Evolutionary conservation across 2,797 vertebrate species (phyloP).

Genomic region (Phalloptychus januarius): DNA sequence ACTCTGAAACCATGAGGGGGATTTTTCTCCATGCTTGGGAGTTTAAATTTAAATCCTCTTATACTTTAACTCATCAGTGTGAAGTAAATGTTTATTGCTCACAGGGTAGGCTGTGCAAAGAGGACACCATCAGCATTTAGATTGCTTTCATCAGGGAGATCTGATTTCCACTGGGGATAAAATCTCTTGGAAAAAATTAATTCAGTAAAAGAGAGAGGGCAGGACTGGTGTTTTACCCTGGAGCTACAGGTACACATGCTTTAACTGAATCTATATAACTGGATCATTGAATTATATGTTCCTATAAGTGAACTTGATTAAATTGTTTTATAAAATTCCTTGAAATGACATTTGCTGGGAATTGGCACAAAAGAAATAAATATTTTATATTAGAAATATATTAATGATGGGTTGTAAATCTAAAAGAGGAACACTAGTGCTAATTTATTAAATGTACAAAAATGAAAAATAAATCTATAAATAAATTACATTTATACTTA

Average conservation of each 20-base stretch:
- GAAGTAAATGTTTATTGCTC: conserved; percentile 2
- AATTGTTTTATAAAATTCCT: neutral
- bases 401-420: neutral
- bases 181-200: conserved; percentile 1
- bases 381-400: too few relatives aligned
- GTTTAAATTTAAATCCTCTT: conserved; percentile 6
- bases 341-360: neutral
- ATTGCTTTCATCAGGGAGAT: conserved; percentile 9
- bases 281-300: neutral
- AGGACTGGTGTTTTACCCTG: neutral
- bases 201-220: neutral
- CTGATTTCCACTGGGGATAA: conserved; percentile 4
- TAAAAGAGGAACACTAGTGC: neutral
- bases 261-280: neutral
- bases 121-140: conserved; percentile 22
- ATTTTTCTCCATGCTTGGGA: neutral
- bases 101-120: neutral
- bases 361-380: neutral
- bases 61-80: conserved; percentile 6
- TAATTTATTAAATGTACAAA: neutral
- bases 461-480: neutral
- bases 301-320: neutral
- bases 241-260: neutral
- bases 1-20: neutral
- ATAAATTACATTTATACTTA: neutral